Evolutionary conservation across 2,797 vertebrate genomes (phyloP).

Genomic region (Prionace glauca): DNA sequence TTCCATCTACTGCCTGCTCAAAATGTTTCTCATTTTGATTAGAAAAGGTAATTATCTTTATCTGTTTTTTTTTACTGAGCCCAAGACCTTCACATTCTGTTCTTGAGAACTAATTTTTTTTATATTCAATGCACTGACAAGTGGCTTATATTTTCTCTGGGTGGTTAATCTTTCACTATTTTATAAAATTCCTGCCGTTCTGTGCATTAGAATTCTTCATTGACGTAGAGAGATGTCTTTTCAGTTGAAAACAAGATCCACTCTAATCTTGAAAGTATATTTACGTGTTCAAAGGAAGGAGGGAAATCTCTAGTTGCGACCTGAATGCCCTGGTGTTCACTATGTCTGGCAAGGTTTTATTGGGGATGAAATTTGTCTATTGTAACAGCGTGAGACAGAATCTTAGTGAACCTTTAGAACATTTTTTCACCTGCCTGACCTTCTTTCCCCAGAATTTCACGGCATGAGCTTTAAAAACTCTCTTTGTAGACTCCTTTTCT

Average conservation of each 20-base stretch:
- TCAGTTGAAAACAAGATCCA: neutral
- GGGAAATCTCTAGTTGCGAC: neutral
- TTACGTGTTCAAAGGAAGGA: neutral
- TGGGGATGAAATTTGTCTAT: neutral
- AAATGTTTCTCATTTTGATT: neutral
- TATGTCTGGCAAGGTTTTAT: neutral
- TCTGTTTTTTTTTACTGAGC: neutral
- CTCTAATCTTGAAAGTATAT: constrained; percentile 8
- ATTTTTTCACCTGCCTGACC: no score
- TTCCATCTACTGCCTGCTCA: neutral
- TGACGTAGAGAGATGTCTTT: neutral
- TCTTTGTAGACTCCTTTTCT: no score
- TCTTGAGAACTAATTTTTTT: neutral
- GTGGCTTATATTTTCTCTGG: neutral
- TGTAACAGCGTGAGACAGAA: neutral
- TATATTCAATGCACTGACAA: neutral
- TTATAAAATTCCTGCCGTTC: neutral
- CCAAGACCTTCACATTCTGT: neutral
- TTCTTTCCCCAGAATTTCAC: no score
- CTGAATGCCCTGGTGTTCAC: neutral
- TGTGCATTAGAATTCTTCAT: neutral
- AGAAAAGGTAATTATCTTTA: neutral
- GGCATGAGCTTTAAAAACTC: no score
- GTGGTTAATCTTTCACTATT: neutral
- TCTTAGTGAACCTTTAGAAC: no score